phyloP scores from a whole-genome alignment of 2,113 vertebrate species.

The Protobothrops mucrosquamatus region DNA sequence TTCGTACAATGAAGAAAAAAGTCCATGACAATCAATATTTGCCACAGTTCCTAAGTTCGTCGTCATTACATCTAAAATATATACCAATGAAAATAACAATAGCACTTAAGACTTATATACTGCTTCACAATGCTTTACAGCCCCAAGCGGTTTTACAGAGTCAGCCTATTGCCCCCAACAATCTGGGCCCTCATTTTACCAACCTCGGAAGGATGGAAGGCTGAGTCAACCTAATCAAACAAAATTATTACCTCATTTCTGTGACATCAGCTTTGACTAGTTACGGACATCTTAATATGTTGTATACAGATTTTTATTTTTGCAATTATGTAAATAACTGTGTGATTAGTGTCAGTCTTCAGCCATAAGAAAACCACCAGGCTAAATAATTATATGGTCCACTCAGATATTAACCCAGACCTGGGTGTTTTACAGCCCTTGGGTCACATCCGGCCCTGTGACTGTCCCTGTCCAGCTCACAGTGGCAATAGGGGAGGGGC shows the following conservation, averaged over 20 bases:
- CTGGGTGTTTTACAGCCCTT: background rate
- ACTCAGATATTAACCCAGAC: background rate
- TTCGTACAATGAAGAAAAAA: background rate
- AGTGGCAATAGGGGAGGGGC: background rate
- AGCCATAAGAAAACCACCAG: background rate
- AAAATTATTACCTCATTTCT: background rate
- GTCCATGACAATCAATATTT: background rate
- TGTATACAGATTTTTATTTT: background rate
- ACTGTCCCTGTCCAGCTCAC: background rate
- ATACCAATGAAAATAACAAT: background rate
- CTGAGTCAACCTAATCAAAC: no score
- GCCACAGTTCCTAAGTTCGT: background rate
- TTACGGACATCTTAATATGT: background rate
- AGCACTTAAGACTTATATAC: no score
- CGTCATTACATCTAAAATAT: background rate
- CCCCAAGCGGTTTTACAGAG: no score
- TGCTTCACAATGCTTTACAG: no score
- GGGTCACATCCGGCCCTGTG: background rate
- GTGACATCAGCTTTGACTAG: background rate
- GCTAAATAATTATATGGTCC: background rate
- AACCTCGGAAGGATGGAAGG: no score
- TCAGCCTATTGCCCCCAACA: no score
- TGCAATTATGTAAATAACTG: background rate
- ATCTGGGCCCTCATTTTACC: no score
- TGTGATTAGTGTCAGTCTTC: background rate